Evolutionary conservation across 2,888 invertebrate genomes (phyloP).

Genomic region (Eupithecia pulchellata): DNA sequence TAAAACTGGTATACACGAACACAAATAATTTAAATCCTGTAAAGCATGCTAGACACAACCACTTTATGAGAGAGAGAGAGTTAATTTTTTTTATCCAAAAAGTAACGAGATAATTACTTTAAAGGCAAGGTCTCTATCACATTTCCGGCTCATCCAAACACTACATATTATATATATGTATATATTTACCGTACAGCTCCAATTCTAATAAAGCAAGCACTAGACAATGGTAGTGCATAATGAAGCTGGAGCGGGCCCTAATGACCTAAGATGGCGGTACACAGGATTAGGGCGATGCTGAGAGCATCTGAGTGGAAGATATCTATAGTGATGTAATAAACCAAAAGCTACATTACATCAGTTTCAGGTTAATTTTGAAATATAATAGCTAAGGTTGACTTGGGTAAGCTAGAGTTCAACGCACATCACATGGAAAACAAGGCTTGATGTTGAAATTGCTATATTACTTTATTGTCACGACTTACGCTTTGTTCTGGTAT

Average conservation of each 20-base stretch:
- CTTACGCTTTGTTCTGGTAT: too few relatives aligned
- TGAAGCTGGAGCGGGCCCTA: conserved; percentile 41
- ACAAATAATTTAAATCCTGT: too few relatives aligned
- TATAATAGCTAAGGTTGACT: neutral
- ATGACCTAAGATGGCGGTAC: conserved; percentile 40
- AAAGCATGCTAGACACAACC: too few relatives aligned
- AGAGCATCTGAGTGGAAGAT: conserved; percentile 38
- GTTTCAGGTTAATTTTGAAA: neutral
- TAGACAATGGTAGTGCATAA: conserved; percentile 40
- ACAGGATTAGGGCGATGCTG: conserved; percentile 40
- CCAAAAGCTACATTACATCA: too few relatives aligned
- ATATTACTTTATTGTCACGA: too few relatives aligned
- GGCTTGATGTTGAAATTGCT: too few relatives aligned
- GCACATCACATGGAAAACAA: too few relatives aligned
- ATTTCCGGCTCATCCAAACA: conserved; percentile 1
- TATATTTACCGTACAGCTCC: conserved; percentile 5
- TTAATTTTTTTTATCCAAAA: too few relatives aligned
- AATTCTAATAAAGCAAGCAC: conserved; percentile 27
- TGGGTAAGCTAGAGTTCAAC: neutral
- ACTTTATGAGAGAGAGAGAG: too few relatives aligned
- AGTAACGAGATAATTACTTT: neutral
- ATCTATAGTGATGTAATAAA: conserved; percentile 6
- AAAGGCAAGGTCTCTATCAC: neutral
- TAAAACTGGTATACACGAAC: too few relatives aligned
- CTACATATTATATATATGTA: too few relatives aligned